Conservation (phyloP, 2,797 vertebrate genomes). For the Propithecus deckenii region DNA sequence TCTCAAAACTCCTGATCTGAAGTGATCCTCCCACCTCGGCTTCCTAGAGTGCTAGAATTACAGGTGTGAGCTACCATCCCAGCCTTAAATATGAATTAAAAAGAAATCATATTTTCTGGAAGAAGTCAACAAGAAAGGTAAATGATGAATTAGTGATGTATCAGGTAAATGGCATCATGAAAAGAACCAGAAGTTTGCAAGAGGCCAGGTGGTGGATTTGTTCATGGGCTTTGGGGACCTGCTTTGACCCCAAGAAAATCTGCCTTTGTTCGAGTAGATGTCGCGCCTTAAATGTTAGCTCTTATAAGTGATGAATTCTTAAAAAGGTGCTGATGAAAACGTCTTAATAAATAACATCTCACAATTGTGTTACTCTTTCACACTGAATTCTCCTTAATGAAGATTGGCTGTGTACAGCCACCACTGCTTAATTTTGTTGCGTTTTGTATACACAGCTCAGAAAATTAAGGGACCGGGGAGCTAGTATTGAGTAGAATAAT, state of each 20-base stretch:
- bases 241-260: not conserved
- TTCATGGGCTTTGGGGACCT: not conserved
- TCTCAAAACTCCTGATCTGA: not conserved
- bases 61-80: not conserved
- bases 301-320: not conserved
- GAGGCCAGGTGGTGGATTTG: not conserved
- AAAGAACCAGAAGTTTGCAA: not conserved
- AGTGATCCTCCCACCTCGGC: not conserved
- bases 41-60: not conserved
- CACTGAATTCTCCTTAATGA: slow-evolving; percentile 14
- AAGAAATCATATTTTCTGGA: not conserved
- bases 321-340: not conserved
- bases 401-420: slow-evolving; percentile 29
- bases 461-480: slow-evolving; percentile 69
- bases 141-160: not conserved
- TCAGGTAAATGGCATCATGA: not conserved
- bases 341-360: not conserved
- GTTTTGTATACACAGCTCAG: slow-evolving; percentile 52
- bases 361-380: not conserved
- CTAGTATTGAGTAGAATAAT: slow-evolving; percentile 70
- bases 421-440: slow-evolving; percentile 54
- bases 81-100: not conserved
- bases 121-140: not conserved
- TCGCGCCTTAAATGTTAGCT: not conserved
- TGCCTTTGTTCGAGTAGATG: not conserved